Conservation (phyloP, 53 echinoderm and acorn worm species). For the Hippasteria phrygiana region DNA sequence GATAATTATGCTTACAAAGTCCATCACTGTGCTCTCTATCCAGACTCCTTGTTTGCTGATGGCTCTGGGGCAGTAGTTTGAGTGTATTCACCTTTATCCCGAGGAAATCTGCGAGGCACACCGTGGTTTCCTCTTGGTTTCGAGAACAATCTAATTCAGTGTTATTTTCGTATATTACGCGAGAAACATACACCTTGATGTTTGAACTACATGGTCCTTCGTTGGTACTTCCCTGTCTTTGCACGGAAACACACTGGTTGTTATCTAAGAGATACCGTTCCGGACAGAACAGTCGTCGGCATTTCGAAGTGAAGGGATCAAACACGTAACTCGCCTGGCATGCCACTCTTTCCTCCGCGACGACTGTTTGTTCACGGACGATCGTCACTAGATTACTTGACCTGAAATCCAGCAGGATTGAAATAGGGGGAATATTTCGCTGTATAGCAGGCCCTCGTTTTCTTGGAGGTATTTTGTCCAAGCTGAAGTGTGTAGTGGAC, state of each 20-base stretch:
- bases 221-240: not conserved
- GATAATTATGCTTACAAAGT: not conserved
- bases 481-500: no score
- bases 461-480: not conserved
- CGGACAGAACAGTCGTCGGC: slow-evolving; percentile 36
- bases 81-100: not conserved
- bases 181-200: not conserved
- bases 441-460: not conserved
- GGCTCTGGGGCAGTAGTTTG: no score
- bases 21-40: not conserved
- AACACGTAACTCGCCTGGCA: slow-evolving; percentile 43
- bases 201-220: not conserved
- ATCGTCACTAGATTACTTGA: slow-evolving; percentile 30
- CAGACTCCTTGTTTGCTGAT: no score
- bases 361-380: not conserved
- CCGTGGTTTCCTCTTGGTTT: not conserved
- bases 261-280: slow-evolving; percentile 23
- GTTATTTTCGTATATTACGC: not conserved
- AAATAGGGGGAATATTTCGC: not conserved
- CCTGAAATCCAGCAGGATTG: slow-evolving; percentile 48
- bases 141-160: not conserved
- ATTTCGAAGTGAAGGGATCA: slow-evolving; percentile 55
- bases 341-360: not conserved
- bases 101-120: slow-evolving; percentile 1
- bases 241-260: slow-evolving; percentile 19